Base-by-base conservation (phyloP, 2,888 invertebrate species). In the Drosophila atroscutellata region DNA sequence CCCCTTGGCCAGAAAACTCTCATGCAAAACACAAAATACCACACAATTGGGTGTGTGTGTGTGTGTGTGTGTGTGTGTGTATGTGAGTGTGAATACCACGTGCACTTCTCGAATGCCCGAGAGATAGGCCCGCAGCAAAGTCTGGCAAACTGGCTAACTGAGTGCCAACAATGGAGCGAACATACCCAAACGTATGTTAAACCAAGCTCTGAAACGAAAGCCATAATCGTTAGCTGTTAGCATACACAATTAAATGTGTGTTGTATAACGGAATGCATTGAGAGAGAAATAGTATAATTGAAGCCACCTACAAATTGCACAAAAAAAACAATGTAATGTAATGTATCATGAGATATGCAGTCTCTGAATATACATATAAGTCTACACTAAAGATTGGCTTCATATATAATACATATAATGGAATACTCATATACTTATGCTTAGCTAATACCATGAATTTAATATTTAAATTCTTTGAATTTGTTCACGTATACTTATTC, bases 101-200 rank as follows among this genome's bases (percentile, higher is more conserved):
- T 77, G 71, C 76, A 77, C 42, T 66, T 30, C 49, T 47, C 49
- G 30, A 32, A 34, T 24, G 1, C 9, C 47, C 47, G 15, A 45
- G 37, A 36, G 20, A 18, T 11, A 11, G n/a, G 13, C 30, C 7
- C 8, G 18, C 18, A 18, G 13, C 20, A 13, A 28, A 39, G 20
- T 28, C 20, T 42, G 30, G 2, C 61, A 30, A 55, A 34, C 28
- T 57, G 49, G 13, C 60, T 50, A 70, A 18, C 63, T 20, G 39
- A 49, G 11, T 20, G 36, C 36, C 37, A 15, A 34, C 45, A 57
- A 49, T 36, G 20, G 3, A 8, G n/a, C 45, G 61, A 63, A 59
- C 59, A 32, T 50, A 39, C 20, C 36, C 24, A 30, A 72, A 61
- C 64, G 62, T 52, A 72, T 76, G 39, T 72, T 32, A 49, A 76